Conservation (phyloP, 2,888 invertebrate genomes). For the Spisula subtruncata region DNA sequence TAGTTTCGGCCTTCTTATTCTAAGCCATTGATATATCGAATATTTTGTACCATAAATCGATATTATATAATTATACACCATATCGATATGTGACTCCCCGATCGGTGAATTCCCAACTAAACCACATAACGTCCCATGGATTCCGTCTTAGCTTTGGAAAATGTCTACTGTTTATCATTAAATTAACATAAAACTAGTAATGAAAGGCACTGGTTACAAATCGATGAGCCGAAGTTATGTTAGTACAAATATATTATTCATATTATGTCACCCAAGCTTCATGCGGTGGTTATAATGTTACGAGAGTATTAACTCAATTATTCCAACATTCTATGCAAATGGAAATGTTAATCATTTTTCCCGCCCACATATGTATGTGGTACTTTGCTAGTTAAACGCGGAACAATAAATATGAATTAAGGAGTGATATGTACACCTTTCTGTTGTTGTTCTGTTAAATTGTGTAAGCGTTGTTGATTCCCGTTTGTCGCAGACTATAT, state of each 20-base stretch:
- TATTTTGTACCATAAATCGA: too few relatives aligned
- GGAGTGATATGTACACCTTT: too few relatives aligned
- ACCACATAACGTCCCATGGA: background rate
- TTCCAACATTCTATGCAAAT: background rate
- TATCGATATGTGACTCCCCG: background rate
- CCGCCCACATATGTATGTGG: background rate
- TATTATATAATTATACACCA: too few relatives aligned
- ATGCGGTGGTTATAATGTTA: background rate
- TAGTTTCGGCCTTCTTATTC: too few relatives aligned
- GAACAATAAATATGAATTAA: background rate
- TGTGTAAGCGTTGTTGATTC: too few relatives aligned
- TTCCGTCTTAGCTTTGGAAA: background rate
- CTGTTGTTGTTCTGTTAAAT: too few relatives aligned
- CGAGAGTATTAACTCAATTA: background rate
- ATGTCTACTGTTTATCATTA: conserved; percentile 1
- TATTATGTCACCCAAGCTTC: background rate
- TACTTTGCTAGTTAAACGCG: background rate
- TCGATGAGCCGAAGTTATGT: background rate
- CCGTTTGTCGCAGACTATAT: too few relatives aligned
- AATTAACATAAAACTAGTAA: background rate
- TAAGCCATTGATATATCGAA: too few relatives aligned
- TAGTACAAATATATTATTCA: background rate
- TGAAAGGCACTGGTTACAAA: background rate
- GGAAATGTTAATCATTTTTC: background rate
- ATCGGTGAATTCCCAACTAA: background rate